Evolutionary conservation across 2,113 vertebrate species (phyloP).

Genomic region (Oreotrochilus melanogaster): DNA sequence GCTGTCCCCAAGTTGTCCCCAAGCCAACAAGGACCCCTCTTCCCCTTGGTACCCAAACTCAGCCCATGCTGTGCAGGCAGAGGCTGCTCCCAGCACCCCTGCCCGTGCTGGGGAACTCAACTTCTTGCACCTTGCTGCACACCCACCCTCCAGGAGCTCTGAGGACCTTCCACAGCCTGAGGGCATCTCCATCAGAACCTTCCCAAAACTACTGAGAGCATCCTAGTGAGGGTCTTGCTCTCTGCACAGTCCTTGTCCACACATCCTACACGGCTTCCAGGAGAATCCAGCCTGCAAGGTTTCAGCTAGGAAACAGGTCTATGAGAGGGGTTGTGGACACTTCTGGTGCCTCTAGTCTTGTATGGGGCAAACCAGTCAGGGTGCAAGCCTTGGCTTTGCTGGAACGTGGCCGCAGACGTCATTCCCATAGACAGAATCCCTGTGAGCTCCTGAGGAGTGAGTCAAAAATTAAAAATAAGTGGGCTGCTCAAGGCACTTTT

Average conservation of each 20-base stretch:
- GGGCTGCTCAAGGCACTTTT: neutral
- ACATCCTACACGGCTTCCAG: accelerated
- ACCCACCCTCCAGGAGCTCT: accelerated
- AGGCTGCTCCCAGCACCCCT: neutral
- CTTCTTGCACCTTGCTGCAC: accelerated
- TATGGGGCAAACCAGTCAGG: accelerated
- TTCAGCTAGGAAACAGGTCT: accelerated
- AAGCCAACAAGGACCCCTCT: neutral
- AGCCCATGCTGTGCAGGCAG: accelerated
- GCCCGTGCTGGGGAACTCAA: accelerated
- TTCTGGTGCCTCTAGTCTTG: accelerated
- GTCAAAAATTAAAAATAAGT: neutral
- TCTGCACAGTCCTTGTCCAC: accelerated
- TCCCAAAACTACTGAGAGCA: accelerated
- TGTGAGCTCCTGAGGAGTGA: neutral
- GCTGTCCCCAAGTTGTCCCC: neutral
- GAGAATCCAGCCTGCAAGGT: neutral
- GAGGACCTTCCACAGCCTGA: neutral
- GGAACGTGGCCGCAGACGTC: accelerated
- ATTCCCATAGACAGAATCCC: accelerated
- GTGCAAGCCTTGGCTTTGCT: accelerated
- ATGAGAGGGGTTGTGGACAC: neutral
- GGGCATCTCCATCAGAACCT: neutral
- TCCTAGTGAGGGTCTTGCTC: accelerated
- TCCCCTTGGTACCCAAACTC: neutral